Evolutionary conservation across 1,140 invertebrate genomes (phyloP).

Genomic region (Dreissena polymorpha): DNA sequence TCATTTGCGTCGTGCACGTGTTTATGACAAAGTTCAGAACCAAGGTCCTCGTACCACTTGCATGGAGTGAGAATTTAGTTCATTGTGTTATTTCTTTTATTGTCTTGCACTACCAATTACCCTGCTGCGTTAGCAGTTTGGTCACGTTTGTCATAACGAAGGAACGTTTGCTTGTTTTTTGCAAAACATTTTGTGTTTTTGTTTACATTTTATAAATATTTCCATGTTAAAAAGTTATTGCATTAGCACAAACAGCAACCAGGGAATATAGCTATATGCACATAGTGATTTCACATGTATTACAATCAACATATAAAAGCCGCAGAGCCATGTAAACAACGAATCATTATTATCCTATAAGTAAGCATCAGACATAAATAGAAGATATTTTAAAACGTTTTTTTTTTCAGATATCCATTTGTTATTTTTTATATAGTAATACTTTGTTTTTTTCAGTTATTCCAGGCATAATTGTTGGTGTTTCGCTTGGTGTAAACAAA

Average conservation of each 20-base stretch:
- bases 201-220: neutral
- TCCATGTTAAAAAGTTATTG: no score
- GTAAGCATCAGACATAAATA: no score
- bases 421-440: no score
- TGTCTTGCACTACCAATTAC: neutral
- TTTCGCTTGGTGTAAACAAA: slow-evolving; percentile 37
- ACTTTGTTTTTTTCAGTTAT: slow-evolving; percentile 36
- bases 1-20: slow-evolving; percentile 59
- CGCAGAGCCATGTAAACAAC: no score
- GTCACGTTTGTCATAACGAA: neutral
- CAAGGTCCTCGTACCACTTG: slow-evolving; percentile 39
- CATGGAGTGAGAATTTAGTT: slow-evolving; percentile 55
- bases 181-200: neutral
- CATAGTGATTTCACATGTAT: no score
- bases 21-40: slow-evolving; percentile 55
- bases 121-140: neutral
- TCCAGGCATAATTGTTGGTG: slow-evolving; percentile 46
- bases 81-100: neutral
- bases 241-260: no score
- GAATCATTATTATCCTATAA: no score
- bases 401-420: no score
- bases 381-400: no score
- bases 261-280: no score
- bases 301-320: no score
- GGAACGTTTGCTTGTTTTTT: neutral